These are phyloP conservation scores for Eupithecia insigniata DNA, from an alignment of 2,888 invertebrate species.

Conservation along the genomic window DNA sequence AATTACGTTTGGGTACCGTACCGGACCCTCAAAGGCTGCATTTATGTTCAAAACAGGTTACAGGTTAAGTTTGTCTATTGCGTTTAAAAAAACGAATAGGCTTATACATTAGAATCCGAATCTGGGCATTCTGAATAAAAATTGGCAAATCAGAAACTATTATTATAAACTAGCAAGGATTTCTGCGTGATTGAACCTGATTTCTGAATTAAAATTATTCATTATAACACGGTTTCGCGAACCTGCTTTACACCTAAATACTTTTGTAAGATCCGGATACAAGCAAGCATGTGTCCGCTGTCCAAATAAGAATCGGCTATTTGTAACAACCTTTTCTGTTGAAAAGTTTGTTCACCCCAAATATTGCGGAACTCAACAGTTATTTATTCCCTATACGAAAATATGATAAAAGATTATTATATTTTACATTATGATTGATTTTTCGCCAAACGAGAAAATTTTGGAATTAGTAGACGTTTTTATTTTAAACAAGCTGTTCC, in stretches of 20 bases:
- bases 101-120: background rate
- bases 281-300: conserved; percentile 34
- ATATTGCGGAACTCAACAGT: background rate
- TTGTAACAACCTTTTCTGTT: conserved; percentile 15
- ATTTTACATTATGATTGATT: no score
- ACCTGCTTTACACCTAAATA: background rate
- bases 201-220: background rate
- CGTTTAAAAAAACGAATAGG: background rate
- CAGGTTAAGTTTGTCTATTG: background rate
- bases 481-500: no score
- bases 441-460: no score
- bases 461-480: no score
- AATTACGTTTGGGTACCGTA: conserved; percentile 57
- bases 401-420: background rate
- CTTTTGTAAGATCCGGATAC: background rate
- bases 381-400: background rate
- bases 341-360: conserved; percentile 12
- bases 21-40: conserved; percentile 16
- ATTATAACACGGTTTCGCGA: background rate
- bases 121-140: background rate
- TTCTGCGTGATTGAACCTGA: background rate
- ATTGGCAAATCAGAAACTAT: background rate
- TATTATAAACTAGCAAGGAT: background rate
- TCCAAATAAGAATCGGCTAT: conserved; percentile 36
- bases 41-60: conserved; percentile 14